Conservation (phyloP, 2,113 vertebrate species). For the Amazona vittata region DNA sequence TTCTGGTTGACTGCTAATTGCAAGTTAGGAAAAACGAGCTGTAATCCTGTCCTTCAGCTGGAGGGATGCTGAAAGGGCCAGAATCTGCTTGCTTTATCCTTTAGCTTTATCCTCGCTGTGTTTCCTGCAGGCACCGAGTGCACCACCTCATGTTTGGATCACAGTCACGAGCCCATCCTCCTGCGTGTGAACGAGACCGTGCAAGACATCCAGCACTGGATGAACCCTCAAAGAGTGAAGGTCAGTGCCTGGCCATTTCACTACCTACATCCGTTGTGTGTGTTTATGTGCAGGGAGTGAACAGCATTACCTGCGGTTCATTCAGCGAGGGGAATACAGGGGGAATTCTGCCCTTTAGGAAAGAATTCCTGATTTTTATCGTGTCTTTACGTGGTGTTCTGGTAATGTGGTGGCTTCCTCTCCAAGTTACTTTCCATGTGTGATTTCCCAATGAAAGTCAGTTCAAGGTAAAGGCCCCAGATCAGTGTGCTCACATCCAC, state of each 20-base stretch:
- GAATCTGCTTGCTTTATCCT: slow-evolving; percentile 15
- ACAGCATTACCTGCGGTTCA: neutral
- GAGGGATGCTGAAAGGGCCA: neutral
- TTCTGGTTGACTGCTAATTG: slow-evolving; percentile 48
- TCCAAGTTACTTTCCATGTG: neutral
- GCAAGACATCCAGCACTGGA: slow-evolving; percentile 89
- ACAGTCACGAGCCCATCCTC: slow-evolving; percentile 89
- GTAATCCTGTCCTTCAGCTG: neutral
- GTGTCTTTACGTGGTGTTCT: neutral
- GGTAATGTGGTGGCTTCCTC: neutral
- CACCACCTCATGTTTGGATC: slow-evolving; percentile 87
- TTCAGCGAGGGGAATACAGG: neutral
- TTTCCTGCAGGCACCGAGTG: slow-evolving; percentile 86
- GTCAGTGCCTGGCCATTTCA: slow-evolving; percentile 65
- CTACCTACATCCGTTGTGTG: neutral
- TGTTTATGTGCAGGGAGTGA: neutral
- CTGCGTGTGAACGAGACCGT: slow-evolving; percentile 87
- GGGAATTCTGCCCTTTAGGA: neutral
- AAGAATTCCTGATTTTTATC: neutral
- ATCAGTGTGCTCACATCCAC: neutral
- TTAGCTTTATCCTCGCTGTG: neutral
- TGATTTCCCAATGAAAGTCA: neutral
- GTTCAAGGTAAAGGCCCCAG: neutral
- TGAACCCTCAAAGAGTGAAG: slow-evolving; percentile 92
- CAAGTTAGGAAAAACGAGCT: slow-evolving; percentile 26